Evolutionary conservation across 2,113 vertebrate species (phyloP), one percentile per base, ranked within the genome.

Genomic region (Brachyhypopomus occidentalis): DNA sequence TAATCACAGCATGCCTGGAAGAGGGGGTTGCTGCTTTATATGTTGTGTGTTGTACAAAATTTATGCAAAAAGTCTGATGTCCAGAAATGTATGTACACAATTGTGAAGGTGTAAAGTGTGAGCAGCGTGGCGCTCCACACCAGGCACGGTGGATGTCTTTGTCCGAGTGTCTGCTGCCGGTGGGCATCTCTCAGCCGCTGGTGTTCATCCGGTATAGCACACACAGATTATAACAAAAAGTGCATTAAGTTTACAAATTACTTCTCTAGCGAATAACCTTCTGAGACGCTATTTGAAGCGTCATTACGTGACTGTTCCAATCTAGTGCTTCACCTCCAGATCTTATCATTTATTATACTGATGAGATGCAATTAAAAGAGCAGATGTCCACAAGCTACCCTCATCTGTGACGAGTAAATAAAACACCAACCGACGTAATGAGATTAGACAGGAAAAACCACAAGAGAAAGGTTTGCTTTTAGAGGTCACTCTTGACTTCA

Each of bases 321-420:
- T 83, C 83, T 85, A 87, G 55, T 87, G 78, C 86, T 83, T 86
- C 84, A 88, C 79, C 79, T 87, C 82, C 83, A 84, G 85, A 84
- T 86, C 85, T 87, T 83, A 88, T 82, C 84, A 87, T 88, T 72
- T 83, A 85, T 88, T 85, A 87, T 87, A 87, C 84, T 83, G 83
- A 87, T 85, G 90, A 78, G 88, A 75, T 72, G 88, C 89, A 86
- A 90, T 92, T 90, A 91, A 90, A 92, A 85, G 83, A 89, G 82
- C 90, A 93, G 89, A 90, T 89, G 88, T 92, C 87, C 88, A 87
- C 88, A 90, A 94, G 91, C 91, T 91, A 88, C 87, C 90, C 84
- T 84, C 80, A 86, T 89, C 87, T 86, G 85, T 75, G 86, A 84
- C 84, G 78, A 62, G 82, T 83, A 88, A 88, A 89, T 76, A 89